phyloP scores from a whole-genome alignment of 2,113 vertebrate species.

The Regulus satrapa region DNA sequence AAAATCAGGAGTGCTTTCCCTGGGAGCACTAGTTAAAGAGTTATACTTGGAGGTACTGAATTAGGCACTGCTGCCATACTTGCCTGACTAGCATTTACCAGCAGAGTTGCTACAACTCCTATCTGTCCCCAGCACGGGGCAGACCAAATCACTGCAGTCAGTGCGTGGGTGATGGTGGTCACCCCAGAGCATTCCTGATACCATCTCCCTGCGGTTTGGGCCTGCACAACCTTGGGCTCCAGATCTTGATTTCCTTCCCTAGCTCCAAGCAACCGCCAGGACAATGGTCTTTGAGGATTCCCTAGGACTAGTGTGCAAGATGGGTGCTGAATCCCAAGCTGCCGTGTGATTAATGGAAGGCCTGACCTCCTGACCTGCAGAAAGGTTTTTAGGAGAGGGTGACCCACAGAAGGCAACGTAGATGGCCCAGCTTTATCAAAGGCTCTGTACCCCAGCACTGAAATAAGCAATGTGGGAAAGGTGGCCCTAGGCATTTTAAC shows the following conservation, averaged over 20 bases:
- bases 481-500: not conserved
- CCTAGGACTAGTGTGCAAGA: not conserved
- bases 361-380: not conserved
- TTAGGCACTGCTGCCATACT: not conserved
- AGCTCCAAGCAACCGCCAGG: not conserved
- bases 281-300: not conserved
- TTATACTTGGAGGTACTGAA: not conserved
- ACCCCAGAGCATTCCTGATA: not conserved
- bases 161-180: rapidly evolving
- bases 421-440: not conserved
- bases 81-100: rapidly evolving
- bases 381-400: not conserved
- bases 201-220: rapidly evolving
- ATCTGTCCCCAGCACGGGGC: rapidly evolving
- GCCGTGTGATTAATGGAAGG: not conserved
- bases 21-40: not conserved
- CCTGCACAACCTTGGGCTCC: not conserved
- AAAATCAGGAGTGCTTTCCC: not conserved
- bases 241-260: not conserved
- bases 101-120: not conserved
- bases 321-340: not conserved
- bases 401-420: rapidly evolving
- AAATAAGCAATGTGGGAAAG: not conserved
- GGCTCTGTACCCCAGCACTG: not conserved
- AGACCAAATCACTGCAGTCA: not conserved